Percentiles rank a stretch among this genome's conserved stretches.
Conservation (phyloP, 1,140 invertebrate genomes). For the Thaumetopoea pityocampa region DNA sequence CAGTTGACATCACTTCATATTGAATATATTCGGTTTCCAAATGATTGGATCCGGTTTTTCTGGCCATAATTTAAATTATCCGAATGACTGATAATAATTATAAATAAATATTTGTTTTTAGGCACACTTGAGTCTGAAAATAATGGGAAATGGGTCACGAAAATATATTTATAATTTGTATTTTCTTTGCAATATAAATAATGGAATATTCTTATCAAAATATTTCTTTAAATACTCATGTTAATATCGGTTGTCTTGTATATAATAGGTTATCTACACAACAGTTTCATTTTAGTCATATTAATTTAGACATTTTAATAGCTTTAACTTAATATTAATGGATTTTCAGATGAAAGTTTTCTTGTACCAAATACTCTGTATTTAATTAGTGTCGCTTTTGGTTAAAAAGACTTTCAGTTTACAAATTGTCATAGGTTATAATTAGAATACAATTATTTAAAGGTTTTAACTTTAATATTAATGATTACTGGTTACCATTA, state of each 20-base stretch:
- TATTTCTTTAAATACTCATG: conserved; percentile 8
- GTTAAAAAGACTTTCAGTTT: conserved; percentile 58
- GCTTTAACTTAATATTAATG: conserved; percentile 66
- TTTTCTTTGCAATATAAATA: not conserved
- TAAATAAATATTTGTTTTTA: conserved; percentile 11
- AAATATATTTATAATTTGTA: not conserved
- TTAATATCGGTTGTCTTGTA: conserved; percentile 34
- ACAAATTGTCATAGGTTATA: conserved; percentile 62
- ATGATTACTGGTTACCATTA: conserved; percentile 58
- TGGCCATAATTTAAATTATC: conserved; percentile 29
- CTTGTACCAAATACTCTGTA: conserved; percentile 71
- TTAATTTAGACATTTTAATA: conserved; percentile 54
- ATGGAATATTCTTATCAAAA: not conserved
- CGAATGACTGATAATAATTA: conserved; percentile 13
- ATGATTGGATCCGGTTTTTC: conserved; percentile 23
- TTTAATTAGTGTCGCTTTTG: conserved; percentile 63
- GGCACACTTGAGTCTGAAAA: conserved; percentile 8
- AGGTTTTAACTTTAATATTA: conserved; percentile 42
- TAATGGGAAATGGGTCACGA: conserved; percentile 2
- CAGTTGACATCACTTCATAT: conserved; percentile 5
- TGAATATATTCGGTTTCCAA: conserved; percentile 14
- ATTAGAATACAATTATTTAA: conserved; percentile 60
- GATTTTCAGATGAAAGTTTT: conserved; percentile 50
- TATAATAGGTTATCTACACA: conserved; percentile 42
- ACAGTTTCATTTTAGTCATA: conserved; percentile 63